Base-by-base conservation (phyloP, 2,888 invertebrate species). In the Eupithecia centaureata region DNA sequence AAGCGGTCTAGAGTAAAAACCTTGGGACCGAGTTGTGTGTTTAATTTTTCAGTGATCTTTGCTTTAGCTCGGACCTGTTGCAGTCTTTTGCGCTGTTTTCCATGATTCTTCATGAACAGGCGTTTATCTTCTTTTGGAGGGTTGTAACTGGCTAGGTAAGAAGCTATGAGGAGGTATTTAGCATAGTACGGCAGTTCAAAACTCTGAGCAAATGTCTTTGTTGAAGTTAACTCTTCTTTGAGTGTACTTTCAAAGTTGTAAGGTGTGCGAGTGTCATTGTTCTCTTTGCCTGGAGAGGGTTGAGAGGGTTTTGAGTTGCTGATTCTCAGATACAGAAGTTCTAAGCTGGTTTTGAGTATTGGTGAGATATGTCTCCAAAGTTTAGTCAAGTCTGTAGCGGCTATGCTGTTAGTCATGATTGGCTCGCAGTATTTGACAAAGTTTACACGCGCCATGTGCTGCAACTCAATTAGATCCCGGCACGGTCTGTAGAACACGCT, bases 131-230 rank as follows among this genome's bases (percentile, higher is more conserved):
- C 96, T 77, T 97, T 97, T 0, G 96, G 95, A 1, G 98, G 97
- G 87, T 98, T 98, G 85, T 98, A 97, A 35, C 98, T 98, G 0
- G 98, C 98, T 70, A 99, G 91, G 84, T 97, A 99, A 0, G 98
- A 97, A 8, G 98, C 97, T 30, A 99, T 97, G 3, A 99, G 91
- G 38, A 99, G 93, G 85, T 95, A 98, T 87, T 98, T 98, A 0
- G 97, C 97, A 87, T 97, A 98, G 83, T 95, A 98, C 0, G 98
- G 98, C 4, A 99, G 83, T 80, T 97, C 97, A 35, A 97, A 94
- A 62, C 95, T 95, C 73, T 95, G 95, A 0, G 95, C 95, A 76
- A 95, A 89, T 32, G 94, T 94, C 72, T 93, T 94, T 13, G 94
- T 91, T 27, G 93, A 92, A 27, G 87, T 88, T 1, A 93, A 73